Evolutionary conservation across 2,797 vertebrate species (phyloP), one percentile per base, ranked within the genome.

Genomic region (Odontamblyopus rebecca): DNA sequence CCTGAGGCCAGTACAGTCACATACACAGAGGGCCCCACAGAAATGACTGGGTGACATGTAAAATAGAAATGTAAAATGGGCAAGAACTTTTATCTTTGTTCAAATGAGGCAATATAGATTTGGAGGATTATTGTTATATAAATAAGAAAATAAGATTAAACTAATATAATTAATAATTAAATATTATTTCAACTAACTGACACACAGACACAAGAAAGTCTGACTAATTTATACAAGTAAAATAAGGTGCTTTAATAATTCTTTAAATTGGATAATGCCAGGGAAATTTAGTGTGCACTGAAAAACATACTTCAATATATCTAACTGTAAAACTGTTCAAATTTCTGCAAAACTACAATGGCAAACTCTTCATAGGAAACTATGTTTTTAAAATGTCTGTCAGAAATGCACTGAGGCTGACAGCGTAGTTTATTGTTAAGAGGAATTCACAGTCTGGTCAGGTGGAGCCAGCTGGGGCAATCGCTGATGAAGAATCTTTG

Each of bases 1-100:
- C 75, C 66, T 0, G 1, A 15, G 15, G 48, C 12, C 70, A 56
- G 19, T 77, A 80, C 48, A 57, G 53, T 23, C 19, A 61, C 7
- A 23, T 19, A 69, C 7, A 78, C 15, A 15, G 13, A 44, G 23
- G 66, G 71, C 56, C 62, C 9, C 65, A 7, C 5, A 68, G 63
- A 73, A 54, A 32, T 50, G 56, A 63, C 19, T 61, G 35, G 9
- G 56, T 73, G 53, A 57, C 16, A 11, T 63, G 54, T 41, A 27
- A 30, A 48, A 9, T 38, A 38, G 8, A 38, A 38, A 41, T 50
- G 41, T 6, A 16, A 16, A 56, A 51, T 19, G 4, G 18, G 16
- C 18, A 53, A 19, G 5, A 18, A 51, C 48, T 51, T 23, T 16
- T 19, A 19, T 18, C 50, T 51, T 16, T 51, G 50, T 13, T 51